Conservation (phyloP, 2,113 vertebrate genomes). For the Rhinoderma darwinii region DNA sequence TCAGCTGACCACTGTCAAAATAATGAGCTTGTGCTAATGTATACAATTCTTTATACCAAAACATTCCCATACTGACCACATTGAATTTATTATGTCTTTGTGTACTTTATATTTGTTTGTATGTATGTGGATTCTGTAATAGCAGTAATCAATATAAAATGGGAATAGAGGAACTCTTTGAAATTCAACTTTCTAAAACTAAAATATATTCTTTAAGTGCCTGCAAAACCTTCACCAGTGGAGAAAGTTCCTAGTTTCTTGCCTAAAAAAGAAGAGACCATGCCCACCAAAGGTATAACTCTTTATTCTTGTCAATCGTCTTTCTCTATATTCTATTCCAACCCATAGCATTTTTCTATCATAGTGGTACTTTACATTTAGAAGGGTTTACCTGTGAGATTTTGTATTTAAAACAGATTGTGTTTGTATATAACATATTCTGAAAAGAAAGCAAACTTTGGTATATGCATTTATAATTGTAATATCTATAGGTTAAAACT, state of each 20-base stretch:
- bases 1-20: not conserved
- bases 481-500: not conserved
- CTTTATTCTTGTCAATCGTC: not conserved
- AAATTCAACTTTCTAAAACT: conserved; percentile 59
- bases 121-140: too few relatives aligned
- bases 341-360: not conserved
- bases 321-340: not conserved
- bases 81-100: not conserved
- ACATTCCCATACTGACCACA: not conserved
- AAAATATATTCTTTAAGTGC: conserved; percentile 65
- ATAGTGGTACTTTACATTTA: not conserved
- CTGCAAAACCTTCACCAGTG: conserved; percentile 44
- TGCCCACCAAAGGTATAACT: conserved; percentile 65
- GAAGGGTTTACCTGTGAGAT: not conserved
- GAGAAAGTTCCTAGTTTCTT: conserved; percentile 58
- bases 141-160: not conserved
- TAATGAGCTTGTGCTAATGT: not conserved
- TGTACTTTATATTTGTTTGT: not conserved
- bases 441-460: not conserved
- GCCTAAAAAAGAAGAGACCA: conserved; percentile 67
- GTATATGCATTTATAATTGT: not conserved
- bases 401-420: not conserved
- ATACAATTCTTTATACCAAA: not conserved
- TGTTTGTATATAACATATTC: not conserved
- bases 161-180: not conserved